Percentiles rank a stretch among this genome's conserved stretches.
Evolutionary conservation across 2,797 vertebrate genomes (phyloP).

Genomic region (Spizella passerina): DNA sequence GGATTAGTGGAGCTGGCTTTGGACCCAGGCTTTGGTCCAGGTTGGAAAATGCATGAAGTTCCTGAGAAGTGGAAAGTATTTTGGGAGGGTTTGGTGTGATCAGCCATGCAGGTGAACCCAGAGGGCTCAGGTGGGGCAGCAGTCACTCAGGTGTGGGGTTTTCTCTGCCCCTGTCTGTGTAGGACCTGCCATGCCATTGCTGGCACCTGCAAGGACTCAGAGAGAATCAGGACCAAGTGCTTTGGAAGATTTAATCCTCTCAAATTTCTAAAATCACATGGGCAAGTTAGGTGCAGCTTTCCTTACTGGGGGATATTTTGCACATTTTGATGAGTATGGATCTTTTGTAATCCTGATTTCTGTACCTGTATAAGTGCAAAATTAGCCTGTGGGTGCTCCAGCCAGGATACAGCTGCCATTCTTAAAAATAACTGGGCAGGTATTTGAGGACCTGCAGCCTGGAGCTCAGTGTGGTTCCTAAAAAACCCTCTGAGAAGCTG

Average conservation of each 20-base stretch:
- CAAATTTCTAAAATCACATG: rapidly evolving
- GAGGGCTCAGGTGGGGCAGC: not conserved
- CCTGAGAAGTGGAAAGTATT: not conserved
- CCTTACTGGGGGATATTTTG: not conserved
- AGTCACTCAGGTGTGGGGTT: not conserved
- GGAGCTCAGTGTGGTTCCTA: not conserved
- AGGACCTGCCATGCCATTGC: not conserved
- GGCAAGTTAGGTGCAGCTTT: not conserved
- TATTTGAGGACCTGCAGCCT: not conserved
- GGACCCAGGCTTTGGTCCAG: not conserved
- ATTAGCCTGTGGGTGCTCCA: not conserved
- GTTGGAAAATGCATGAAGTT: not conserved
- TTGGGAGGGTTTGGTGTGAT: not conserved
- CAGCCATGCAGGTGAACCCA: not conserved
- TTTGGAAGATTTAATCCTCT: not conserved
- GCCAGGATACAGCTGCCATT: not conserved
- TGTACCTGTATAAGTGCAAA: rapidly evolving
- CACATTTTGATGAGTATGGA: not conserved
- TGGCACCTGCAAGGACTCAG: not conserved
- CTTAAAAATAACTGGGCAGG: not conserved
- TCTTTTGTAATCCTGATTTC: not conserved
- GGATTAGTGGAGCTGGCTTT: not conserved
- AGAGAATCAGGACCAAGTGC: not conserved
- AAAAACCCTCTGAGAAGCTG: not conserved
- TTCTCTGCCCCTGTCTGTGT: not conserved